Evolutionary conservation across 2,113 vertebrate species (phyloP).

Genomic region (Myocastor coypus): DNA sequence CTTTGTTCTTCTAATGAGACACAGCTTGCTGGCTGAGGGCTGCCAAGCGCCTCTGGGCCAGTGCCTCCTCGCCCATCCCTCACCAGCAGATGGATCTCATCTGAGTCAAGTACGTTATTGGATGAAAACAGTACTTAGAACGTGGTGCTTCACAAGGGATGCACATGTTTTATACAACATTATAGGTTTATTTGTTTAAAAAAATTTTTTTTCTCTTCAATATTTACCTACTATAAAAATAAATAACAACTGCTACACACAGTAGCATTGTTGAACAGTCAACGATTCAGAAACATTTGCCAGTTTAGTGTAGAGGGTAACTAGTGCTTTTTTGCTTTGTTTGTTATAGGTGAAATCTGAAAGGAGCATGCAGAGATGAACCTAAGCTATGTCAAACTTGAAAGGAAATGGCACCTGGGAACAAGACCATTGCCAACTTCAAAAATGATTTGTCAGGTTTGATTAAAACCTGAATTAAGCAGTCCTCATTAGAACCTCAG

Average conservation of each 20-base stretch:
- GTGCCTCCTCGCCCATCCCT: fast-evolving
- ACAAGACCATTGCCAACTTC: constrained; percentile 75
- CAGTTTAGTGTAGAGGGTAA: constrained; percentile 15
- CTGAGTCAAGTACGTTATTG: not conserved
- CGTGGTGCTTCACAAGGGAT: not conserved
- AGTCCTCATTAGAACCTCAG: constrained; percentile 79
- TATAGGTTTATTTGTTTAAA: not conserved
- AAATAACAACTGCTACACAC: not conserved
- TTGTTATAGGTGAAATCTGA: constrained; percentile 21
- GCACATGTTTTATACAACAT: not conserved
- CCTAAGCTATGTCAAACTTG: constrained; percentile 61
- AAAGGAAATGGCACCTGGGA: constrained; percentile 74
- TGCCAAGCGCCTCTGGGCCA: not conserved
- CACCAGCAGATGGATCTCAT: not conserved
- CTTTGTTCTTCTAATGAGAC: constrained; percentile 32
- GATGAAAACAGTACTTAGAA: not conserved
- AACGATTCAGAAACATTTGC: not conserved
- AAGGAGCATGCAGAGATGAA: constrained; percentile 63
- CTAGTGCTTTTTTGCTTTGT: not conserved
- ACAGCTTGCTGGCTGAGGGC: not conserved
- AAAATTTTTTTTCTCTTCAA: not conserved
- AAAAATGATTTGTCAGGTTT: constrained; percentile 75
- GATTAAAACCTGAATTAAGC: constrained; percentile 83
- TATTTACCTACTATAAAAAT: not conserved
- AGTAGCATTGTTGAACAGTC: not conserved